Base-by-base conservation (phyloP, 2,888 invertebrate species). In the Dexiosoma caninum region DNA sequence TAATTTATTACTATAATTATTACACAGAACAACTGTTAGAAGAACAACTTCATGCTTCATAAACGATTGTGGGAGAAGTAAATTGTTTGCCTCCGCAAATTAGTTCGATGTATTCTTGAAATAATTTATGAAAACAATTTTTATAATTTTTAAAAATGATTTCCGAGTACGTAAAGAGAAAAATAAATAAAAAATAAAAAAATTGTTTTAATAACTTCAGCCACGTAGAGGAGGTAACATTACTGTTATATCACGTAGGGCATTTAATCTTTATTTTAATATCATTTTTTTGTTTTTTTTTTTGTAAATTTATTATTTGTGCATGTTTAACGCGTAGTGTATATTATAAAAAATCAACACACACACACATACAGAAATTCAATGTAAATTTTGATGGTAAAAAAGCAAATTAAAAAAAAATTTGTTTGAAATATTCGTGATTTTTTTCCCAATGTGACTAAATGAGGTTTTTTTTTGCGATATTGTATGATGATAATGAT, bases 191-290 rank as follows among this genome's bases (percentile, higher is more conserved):
- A 60, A 21, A n/a, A 21, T 12, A 2, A 3, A 9, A 27, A 8
- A 5, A 5, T 5, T 27, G 49, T 27, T 30, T 30, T 44, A 32
- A 67, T 14, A 35, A 21, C 2, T 42, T 72, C 53, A 44, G 30
- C 40, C 60, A 71, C 32, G 62, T 62, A 72, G 53, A 27, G 55
- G 9, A 72, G 80, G 66, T 72, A 67, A 57, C 62, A 60, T 57
- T 40, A 32, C 37, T 51, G 67, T 21, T 62, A 72, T 77, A 67
- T 72, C 80, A 81, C 80, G 76, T 77, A 72, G 62, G 62, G 75
- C 55, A 77, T 81, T 76, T 72, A 81, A 81, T 72, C 60, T 67
- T 76, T 57, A 69, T 69, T 57, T 49, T 57, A 44, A 37, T 67
- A 67, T 21, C 35, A 59, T 51, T 71, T 37, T 69, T 60, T 42